Conservation (phyloP, 2,797 vertebrate species). For the Leptoclinus maculatus region DNA sequence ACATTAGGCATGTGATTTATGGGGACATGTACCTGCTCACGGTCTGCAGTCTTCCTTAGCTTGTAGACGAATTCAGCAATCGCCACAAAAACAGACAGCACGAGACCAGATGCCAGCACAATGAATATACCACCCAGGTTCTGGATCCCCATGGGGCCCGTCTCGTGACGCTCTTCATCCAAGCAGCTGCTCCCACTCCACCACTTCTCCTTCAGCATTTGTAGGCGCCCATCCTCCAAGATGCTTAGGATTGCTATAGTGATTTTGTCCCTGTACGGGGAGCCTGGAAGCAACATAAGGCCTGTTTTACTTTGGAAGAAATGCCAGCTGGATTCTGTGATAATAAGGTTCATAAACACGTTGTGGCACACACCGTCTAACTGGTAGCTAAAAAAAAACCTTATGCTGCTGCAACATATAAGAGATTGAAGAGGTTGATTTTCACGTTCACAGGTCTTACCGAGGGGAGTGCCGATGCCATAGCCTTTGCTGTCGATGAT, state of each 20-base stretch:
- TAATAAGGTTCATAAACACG: constrained; percentile 74
- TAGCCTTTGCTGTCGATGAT: constrained; percentile 98
- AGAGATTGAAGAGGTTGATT: constrained; percentile 1
- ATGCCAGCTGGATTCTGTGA: constrained; percentile 70
- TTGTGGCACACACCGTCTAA: constrained; percentile 57
- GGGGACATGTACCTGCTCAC: constrained; percentile 90
- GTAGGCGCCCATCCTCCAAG: constrained; percentile 96
- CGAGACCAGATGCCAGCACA: constrained; percentile 94
- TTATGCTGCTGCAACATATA: constrained; percentile 15
- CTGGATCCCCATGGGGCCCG: constrained; percentile 96
- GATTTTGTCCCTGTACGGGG: constrained; percentile 98
- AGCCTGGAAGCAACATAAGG: constrained; percentile 86
- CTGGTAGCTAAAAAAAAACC: constrained; percentile 35
- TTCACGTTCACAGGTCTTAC: constrained; percentile 79
- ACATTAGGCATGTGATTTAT: constrained; percentile 36
- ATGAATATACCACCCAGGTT: constrained; percentile 99
- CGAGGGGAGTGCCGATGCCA: constrained; percentile 96
- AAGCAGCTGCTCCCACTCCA: constrained; percentile 95
- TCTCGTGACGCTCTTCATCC: constrained; percentile 93
- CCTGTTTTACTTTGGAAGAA: constrained; percentile 67
- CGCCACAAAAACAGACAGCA: constrained; percentile 96
- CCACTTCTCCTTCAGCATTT: constrained; percentile 98
- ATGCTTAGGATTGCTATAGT: constrained; percentile 97
- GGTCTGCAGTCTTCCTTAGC: constrained; percentile 93
- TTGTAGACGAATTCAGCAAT: constrained; percentile 98